These are phyloP conservation scores for Capreolus pygargus DNA, from an alignment of 2,113 vertebrate genomes.

Conservation along the genomic window DNA sequence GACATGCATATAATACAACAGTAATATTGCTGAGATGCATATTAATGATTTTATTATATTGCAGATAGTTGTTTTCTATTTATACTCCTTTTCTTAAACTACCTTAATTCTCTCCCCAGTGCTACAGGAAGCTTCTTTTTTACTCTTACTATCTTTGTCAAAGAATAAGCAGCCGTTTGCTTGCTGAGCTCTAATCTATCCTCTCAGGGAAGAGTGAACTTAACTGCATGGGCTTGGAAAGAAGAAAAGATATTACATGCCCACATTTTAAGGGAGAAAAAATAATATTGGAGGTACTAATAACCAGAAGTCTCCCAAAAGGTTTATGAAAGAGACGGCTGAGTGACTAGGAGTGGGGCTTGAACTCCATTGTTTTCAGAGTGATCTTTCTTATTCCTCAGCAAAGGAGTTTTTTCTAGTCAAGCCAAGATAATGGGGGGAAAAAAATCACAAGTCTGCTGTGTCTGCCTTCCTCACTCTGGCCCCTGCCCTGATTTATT, in stretches of 20 bases:
- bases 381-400: background rate
- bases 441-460: background rate
- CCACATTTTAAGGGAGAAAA: background rate
- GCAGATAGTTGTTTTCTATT: background rate
- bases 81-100: background rate
- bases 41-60: background rate
- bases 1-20: background rate
- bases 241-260: background rate
- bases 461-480: background rate
- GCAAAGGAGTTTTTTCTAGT: background rate
- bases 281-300: background rate
- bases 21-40: background rate
- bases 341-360: background rate
- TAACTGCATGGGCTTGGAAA: background rate
- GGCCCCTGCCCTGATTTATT: background rate
- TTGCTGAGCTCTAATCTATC: slow-evolving; percentile 1
- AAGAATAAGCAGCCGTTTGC: background rate
- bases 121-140: background rate
- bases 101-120: background rate
- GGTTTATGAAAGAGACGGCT: background rate
- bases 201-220: background rate
- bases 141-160: background rate
- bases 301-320: background rate
- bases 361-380: background rate
- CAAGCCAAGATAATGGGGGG: background rate